Conservation (phyloP, 2,888 invertebrate species). For the Agriotes lineatus region DNA sequence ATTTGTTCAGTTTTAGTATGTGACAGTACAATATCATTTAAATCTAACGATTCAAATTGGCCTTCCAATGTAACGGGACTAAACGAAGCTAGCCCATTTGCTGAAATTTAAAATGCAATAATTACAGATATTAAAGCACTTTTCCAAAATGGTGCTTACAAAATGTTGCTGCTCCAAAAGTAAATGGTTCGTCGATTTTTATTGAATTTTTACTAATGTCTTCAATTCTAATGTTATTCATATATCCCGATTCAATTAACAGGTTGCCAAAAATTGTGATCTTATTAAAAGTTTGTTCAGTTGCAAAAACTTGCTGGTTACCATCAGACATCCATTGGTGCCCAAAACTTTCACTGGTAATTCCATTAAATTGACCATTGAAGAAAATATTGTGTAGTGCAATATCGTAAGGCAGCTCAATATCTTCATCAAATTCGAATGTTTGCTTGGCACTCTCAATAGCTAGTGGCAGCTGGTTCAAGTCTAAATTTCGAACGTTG, state of each 20-base stretch:
- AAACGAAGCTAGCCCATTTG: conserved; percentile 26
- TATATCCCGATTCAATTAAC: conserved; percentile 58
- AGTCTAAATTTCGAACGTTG: conserved; percentile 44
- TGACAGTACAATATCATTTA: conserved; percentile 65
- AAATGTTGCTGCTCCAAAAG: conserved; percentile 64
- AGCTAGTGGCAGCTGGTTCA: conserved; percentile 41
- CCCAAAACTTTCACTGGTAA: conserved; percentile 63
- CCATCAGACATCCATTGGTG: conserved; percentile 60
- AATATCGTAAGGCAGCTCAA: conserved; percentile 50
- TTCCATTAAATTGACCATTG: conserved; percentile 63
- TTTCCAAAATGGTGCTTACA: conserved; percentile 54
- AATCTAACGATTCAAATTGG: conserved; percentile 62
- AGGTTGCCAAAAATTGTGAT: conserved; percentile 60
- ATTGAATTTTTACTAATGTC: conserved; percentile 61
- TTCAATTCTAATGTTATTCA: conserved; percentile 62
- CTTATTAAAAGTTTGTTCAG: conserved; percentile 56
- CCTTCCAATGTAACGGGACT: conserved; percentile 51
- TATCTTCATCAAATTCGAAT: conserved; percentile 33
- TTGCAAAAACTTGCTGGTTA: conserved; percentile 57
- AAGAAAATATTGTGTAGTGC: conserved; percentile 64
- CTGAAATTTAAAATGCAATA: conserved; percentile 19
- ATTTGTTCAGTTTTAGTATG: conserved; percentile 50
- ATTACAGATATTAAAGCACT: too few species aligned
- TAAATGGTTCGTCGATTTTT: conserved; percentile 61
- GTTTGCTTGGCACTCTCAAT: conserved; percentile 39